Conservation (phyloP, 2,797 vertebrate genomes). For the Chelon labrosus region DNA sequence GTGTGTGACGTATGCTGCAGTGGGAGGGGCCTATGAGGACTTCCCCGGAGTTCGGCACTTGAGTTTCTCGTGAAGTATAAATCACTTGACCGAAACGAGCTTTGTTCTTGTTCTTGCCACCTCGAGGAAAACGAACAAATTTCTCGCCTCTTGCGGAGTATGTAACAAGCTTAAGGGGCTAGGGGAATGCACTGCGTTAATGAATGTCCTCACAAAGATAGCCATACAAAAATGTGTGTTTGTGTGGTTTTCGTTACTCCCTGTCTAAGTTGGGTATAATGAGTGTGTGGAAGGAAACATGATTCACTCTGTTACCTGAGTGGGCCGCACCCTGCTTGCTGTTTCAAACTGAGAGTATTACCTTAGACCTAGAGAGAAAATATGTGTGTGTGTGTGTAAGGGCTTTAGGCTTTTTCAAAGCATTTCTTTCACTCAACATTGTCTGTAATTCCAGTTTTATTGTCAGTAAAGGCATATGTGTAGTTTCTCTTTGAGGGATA, state of each 20-base stretch:
- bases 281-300: slow-evolving; percentile 55
- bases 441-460: slow-evolving; percentile 53
- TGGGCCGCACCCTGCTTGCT: slow-evolving; percentile 62
- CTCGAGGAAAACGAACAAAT: too few species aligned
- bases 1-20: too few species aligned
- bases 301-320: slow-evolving; percentile 68
- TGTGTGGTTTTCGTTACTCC: slow-evolving; percentile 16
- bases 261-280: slow-evolving; percentile 17
- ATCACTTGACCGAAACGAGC: too few species aligned
- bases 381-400: slow-evolving; percentile 8
- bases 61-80: too few species aligned
- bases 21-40: too few species aligned
- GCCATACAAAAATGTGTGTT: slow-evolving; percentile 12
- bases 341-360: slow-evolving; percentile 26
- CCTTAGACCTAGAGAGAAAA: slow-evolving; percentile 16
- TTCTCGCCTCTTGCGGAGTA: too few species aligned
- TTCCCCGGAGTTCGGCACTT: too few species aligned
- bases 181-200: too few species aligned
- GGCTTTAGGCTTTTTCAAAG: slow-evolving; percentile 18
- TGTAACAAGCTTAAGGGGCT: too few species aligned
- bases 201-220: too few species aligned
- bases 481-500: slow-evolving; percentile 1
- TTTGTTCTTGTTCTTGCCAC: too few species aligned
- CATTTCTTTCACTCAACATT: slow-evolving; percentile 22
- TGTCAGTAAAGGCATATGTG: slow-evolving; percentile 3